These are phyloP conservation scores for Blastobasis adustella DNA, from an alignment of 2,888 invertebrate genomes.

Conservation along the genomic window DNA sequence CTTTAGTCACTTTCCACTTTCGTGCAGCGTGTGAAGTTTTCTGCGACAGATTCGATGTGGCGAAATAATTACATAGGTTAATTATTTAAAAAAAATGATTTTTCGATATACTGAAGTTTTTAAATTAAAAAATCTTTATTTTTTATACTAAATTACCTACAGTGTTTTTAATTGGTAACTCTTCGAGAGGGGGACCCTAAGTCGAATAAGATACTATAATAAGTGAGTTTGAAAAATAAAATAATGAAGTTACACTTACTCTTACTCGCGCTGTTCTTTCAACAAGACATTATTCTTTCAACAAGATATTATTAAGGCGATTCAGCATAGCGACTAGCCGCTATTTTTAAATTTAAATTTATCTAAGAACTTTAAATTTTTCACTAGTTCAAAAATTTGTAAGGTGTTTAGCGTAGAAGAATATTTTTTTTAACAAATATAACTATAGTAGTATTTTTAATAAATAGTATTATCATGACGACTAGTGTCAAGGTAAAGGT, in stretches of 20 bases:
- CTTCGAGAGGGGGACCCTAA: no score
- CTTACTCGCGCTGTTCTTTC: constrained; percentile 34
- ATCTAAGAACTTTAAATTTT: constrained; percentile 55
- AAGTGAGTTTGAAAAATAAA: neutral
- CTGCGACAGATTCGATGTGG: no score
- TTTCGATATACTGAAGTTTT: no score
- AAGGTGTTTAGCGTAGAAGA: constrained; percentile 70
- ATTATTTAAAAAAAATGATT: no score
- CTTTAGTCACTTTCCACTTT: no score
- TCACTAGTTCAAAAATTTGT: constrained; percentile 56
- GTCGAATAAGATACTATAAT: no score
- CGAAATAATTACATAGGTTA: no score
- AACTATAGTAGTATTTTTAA: constrained; percentile 44
- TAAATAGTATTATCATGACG: constrained; percentile 49
- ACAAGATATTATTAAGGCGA: constrained; percentile 45
- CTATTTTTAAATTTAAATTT: constrained; percentile 39
- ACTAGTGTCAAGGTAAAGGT: constrained; percentile 47
- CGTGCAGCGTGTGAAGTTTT: no score
- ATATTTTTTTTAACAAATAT: constrained; percentile 67
- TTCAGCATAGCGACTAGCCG: constrained; percentile 46
- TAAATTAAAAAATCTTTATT: no score
- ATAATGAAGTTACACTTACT: constrained; percentile 11
- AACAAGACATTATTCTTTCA: constrained; percentile 35
- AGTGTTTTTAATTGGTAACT: no score
- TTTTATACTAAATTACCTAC: no score